Evolutionary conservation across 2,888 invertebrate species (phyloP).

Genomic region (Willowsia nigromaculata): DNA sequence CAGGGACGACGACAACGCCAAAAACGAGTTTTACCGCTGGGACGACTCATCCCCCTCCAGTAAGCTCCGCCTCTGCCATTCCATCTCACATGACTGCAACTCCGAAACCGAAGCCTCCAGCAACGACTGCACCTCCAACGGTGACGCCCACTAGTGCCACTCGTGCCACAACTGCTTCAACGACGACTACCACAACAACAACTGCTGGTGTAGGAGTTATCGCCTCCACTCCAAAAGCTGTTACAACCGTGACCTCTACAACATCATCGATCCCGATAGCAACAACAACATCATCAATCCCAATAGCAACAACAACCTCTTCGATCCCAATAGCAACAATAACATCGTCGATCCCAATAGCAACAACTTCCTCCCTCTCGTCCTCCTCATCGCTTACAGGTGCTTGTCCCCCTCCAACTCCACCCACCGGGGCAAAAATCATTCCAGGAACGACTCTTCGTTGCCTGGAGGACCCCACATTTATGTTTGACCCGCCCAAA

Average conservation of each 20-base stretch:
- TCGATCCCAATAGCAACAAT: not conserved
- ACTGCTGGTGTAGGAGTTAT: not conserved
- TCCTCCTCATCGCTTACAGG: not conserved
- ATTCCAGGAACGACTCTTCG: conserved; percentile 82
- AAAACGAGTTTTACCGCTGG: no score
- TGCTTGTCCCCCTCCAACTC: conserved; percentile 31
- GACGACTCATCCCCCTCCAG: no score
- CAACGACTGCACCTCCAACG: not conserved
- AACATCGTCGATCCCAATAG: not conserved
- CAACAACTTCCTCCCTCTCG: not conserved
- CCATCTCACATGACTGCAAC: no score
- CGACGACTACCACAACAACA: not conserved
- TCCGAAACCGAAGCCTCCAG: no score
- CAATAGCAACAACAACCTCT: not conserved
- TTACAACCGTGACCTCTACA: not conserved
- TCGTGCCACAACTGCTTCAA: not conserved
- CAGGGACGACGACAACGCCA: no score
- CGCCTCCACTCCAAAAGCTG: not conserved
- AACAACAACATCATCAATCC: not conserved
- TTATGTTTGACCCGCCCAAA: conserved; percentile 81
- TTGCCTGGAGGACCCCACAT: conserved; percentile 83
- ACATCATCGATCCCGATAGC: conserved; percentile 20
- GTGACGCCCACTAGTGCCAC: not conserved
- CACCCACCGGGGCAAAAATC: conserved; percentile 80
- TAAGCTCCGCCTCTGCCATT: no score